Evolutionary conservation across 2,888 invertebrate genomes (phyloP), one percentile per base, ranked within the genome.

Genomic region (Tillus elongatus): DNA sequence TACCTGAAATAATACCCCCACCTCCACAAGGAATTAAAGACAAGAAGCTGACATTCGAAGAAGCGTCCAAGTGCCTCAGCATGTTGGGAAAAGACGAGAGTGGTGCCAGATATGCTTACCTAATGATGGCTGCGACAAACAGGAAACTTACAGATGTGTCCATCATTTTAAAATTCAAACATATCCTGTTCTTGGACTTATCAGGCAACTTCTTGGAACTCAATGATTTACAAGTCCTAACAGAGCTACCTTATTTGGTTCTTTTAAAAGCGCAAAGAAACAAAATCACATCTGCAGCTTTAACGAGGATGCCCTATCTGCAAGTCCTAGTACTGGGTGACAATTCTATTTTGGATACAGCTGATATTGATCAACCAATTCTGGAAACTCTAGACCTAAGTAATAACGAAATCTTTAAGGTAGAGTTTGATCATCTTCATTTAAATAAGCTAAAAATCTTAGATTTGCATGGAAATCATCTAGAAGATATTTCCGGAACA

Each of bases 261-360:
- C 61, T 73, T 13, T 61, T 79, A 10, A 73, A 72, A 29, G 76
- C 75, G 0, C 74, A 77, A 44, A 58, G 68, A 10, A 79, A 79
- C 51, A 44, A 56, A 3, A 49, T 76, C 1, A 53, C 57, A 6
- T 72, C 72, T 0, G 70, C 67, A 0, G 68, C 61, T 11, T 57
- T 78, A 30, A 66, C 64, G 4, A 62, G 60, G 36, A 70, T 72
- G 64, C 68, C 68, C 35, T 76, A 72, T 46, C 64, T 78, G n/a
- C 77, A 78, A 70, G 72, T 75, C 0, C 57, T 78, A 3, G 68
- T 71, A 14, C 46, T 77, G 46, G 74, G 72, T 44, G 47, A 66
- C 33, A 78, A 78, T 47, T 50, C 60, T n/a, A 66, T 78, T 30
- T 58, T 55, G 2, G 60, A 70, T 10, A 72, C 74, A 0, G 44